Evolutionary conservation across 2,113 vertebrate genomes (phyloP), one percentile per base, ranked within the genome.

Genomic region (Ammospiza nelsoni): DNA sequence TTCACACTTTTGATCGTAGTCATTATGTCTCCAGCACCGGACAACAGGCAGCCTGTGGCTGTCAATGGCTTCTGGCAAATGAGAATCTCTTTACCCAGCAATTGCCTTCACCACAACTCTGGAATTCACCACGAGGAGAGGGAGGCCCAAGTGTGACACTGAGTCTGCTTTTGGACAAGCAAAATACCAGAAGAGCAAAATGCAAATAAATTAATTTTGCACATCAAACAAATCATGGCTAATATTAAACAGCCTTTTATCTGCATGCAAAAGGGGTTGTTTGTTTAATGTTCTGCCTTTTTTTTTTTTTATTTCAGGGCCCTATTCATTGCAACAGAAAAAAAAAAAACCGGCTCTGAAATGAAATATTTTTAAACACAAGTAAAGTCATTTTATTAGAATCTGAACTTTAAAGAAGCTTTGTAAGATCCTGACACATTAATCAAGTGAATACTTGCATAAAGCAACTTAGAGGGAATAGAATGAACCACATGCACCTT

Each of bases 151-250:
- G 35, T 2, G 5, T 91, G 51, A 79, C 92, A 92, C 28, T 3
- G 3, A 84, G 48, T 8, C 1, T 29, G 33, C 65, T 77, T 84
- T 84, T 43, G 81, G 75, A 80, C 67, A 63, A 74, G 35, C 18
- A 57, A 82, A 93, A 88, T 0, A 90, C 39, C 69, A 82, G 62
- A 85, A 78, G 27, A 91, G 77, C 24, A 87, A 95, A 91, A 91
- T 80, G 88, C 82, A 96, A 94, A 91, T 90, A 91, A 91, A 95
- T 95, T 85, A 39, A 91, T 86, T 95, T 91, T 91, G 74, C 66
- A 95, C 81, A 94, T 95, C 84, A 95, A 91, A 91, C 63, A 90
- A 95, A 55, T 79, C 93, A 89, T 51, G 25, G 79, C 41, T 90
- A 69, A 73, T 69, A 41, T 83, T 94, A 95, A 95, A 55, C 51